Evolutionary conservation across 2,797 vertebrate species (phyloP).

Genomic region (Myotis findleyi): DNA sequence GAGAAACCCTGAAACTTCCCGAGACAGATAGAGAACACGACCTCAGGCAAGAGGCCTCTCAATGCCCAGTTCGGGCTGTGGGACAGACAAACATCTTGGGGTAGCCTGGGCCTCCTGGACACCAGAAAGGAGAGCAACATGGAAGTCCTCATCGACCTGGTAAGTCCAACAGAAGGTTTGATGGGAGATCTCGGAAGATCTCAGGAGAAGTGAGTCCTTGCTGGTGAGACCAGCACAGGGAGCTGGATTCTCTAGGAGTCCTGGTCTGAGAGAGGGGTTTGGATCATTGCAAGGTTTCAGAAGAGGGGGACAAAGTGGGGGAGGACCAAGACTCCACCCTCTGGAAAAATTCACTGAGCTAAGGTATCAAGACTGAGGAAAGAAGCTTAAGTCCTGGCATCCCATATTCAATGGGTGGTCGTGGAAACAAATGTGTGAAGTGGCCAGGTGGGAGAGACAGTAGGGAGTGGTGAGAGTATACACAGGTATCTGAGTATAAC

Average conservation of each 20-base stretch:
- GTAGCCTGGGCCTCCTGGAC: not conserved
- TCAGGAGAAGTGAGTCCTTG: not conserved
- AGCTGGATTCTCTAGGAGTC: not conserved
- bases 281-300: not conserved
- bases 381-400: not conserved
- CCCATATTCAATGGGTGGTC: not conserved
- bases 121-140: not conserved
- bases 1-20: not conserved
- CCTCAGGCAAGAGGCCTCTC: not conserved
- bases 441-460: not conserved
- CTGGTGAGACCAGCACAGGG: not conserved
- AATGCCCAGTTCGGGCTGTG: not conserved
- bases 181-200: not conserved
- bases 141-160: not conserved
- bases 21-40: not conserved
- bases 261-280: not conserved
- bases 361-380: not conserved
- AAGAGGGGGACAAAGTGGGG: not conserved
- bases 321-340: not conserved
- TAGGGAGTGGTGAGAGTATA: not conserved
- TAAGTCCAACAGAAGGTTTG: not conserved
- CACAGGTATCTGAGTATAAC: not conserved
- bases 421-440: not conserved
- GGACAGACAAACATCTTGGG: not conserved
- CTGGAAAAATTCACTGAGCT: not conserved